phyloP scores from a whole-genome alignment of 1,140 invertebrate species.

The Bradysia coprophila region DNA sequence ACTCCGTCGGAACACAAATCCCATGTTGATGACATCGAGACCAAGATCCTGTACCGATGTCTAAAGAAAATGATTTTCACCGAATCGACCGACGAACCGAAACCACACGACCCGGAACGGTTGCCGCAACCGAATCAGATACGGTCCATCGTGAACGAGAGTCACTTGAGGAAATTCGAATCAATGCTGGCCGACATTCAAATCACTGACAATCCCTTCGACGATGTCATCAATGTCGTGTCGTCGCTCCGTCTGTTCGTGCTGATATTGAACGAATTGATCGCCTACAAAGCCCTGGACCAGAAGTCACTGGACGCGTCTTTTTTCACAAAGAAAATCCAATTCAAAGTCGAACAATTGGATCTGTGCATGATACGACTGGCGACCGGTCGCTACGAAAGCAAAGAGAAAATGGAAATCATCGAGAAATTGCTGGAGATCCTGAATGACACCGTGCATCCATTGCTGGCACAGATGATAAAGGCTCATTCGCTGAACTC shows the following conservation, averaged over 20 bases:
- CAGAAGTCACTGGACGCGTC: neutral
- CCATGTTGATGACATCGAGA: neutral
- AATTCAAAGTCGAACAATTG: neutral
- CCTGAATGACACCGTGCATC: neutral
- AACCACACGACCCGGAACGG: neutral
- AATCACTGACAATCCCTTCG: neutral
- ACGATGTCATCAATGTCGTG: neutral
- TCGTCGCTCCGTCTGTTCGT: neutral
- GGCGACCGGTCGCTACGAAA: neutral
- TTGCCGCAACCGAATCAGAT: neutral
- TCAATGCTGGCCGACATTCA: neutral
- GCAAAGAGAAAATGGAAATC: neutral
- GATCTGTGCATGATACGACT: neutral
- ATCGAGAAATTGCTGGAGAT: neutral
- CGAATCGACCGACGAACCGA: neutral
- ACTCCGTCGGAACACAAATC: neutral
- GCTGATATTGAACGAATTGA: neutral
- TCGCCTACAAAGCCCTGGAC: constrained; percentile 1
- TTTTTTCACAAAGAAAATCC: constrained; percentile 3
- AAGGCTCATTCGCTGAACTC: no score
- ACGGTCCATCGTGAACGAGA: neutral
- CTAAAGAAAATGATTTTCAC: neutral
- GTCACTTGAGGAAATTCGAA: neutral
- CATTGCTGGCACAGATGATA: constrained; percentile 9
- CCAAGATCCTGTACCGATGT: neutral